phyloP scores from a whole-genome alignment of 2,888 invertebrate genomes.

The Eupelmus urozonus region DNA sequence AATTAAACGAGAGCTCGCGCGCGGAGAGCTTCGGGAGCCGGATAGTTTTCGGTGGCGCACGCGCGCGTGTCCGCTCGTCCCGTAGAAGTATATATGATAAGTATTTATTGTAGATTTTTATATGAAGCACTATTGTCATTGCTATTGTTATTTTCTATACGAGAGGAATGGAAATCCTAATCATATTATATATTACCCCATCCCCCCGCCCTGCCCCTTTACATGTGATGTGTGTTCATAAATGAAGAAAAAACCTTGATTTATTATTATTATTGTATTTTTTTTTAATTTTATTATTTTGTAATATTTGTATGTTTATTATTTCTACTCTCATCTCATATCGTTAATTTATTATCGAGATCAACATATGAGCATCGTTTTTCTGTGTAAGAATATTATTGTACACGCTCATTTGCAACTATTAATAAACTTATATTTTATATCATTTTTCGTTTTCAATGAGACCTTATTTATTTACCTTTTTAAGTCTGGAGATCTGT shows the following conservation, averaged over 20 bases:
- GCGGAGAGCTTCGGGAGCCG: no score
- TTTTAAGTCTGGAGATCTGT: no score
- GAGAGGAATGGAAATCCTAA: conserved; percentile 52
- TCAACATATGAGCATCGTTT: conserved; percentile 61
- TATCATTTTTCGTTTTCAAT: conserved; percentile 21
- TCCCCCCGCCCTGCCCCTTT: conserved; percentile 19
- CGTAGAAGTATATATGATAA: conserved; percentile 28
- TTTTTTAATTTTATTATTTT: conserved; percentile 44
- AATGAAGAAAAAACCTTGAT: conserved; percentile 53
- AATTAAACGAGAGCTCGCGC: conserved; percentile 30
- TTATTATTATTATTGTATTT: conserved; percentile 60
- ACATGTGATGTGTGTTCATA: conserved; percentile 69
- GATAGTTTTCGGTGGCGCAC: no score
- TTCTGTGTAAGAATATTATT: conserved; percentile 67
- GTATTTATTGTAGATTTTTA: conserved; percentile 59
- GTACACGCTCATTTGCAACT: conserved; percentile 64
- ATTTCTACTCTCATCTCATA: conserved; percentile 64
- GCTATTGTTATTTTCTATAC: conserved; percentile 53
- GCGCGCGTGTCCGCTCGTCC: background rate
- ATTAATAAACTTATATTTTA: conserved; percentile 61
- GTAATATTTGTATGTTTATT: conserved; percentile 57
- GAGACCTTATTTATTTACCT: background rate
- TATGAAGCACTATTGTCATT: conserved; percentile 53
- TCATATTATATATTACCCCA: conserved; percentile 39
- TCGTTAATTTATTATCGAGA: conserved; percentile 64